Evolutionary conservation across 2,888 invertebrate species (phyloP).

Genomic region (Spatulosminthurus flaviceps): DNA sequence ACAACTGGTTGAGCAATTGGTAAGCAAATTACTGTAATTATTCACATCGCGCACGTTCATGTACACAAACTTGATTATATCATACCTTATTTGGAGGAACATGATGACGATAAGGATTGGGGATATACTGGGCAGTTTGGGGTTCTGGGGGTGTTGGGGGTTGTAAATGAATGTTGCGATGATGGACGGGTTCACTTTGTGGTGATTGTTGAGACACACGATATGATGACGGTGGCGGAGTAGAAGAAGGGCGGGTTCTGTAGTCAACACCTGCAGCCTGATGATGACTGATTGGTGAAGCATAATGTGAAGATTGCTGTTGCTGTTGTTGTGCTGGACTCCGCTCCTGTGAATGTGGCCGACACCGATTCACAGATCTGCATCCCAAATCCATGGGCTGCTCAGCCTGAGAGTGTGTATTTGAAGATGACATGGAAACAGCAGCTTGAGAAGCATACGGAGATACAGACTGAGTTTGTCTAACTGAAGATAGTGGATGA

Average conservation of each 20-base stretch:
- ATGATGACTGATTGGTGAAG: constrained; percentile 33
- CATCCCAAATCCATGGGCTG: constrained; percentile 61
- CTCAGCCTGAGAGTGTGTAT: constrained; percentile 49
- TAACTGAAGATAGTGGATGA: background rate
- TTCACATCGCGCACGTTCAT: background rate
- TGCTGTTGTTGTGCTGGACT: constrained; percentile 70
- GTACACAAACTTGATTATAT: background rate
- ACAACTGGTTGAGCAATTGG: background rate
- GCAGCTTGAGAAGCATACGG: constrained; percentile 27
- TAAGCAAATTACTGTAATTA: background rate
- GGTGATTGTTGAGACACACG: constrained; percentile 58
- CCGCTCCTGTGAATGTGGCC: constrained; percentile 64
- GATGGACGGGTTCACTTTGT: constrained; percentile 53
- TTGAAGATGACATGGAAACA: constrained; percentile 43
- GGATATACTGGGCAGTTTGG: constrained; percentile 40
- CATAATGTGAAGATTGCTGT: constrained; percentile 50
- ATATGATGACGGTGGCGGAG: constrained; percentile 47
- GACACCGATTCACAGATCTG: constrained; percentile 65
- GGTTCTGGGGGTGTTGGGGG: constrained; percentile 46
- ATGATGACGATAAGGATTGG: constrained; percentile 55
- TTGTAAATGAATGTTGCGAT: constrained; percentile 44
- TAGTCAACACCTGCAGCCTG: constrained; percentile 42
- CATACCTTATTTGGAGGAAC: constrained; percentile 57
- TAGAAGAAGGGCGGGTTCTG: constrained; percentile 41
- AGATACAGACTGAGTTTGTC: constrained; percentile 19